Percentiles rank a stretch among this genome's conserved stretches.
These are phyloP conservation scores for Oncopeltus fasciatus DNA, from an alignment of 1,140 invertebrate species.

Conservation along the genomic window DNA sequence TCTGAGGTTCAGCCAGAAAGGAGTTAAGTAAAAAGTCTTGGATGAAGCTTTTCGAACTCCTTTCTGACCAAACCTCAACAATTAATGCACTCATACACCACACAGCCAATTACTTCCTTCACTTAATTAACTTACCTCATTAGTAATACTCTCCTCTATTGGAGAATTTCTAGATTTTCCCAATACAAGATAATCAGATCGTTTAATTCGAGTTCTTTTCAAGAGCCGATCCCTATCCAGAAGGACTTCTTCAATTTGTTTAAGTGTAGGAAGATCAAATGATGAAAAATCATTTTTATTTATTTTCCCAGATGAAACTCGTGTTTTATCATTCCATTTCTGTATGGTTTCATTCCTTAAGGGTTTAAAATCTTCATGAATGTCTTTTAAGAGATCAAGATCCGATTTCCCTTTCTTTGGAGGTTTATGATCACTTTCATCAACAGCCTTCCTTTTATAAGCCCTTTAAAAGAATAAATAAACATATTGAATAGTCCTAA, in stretches of 20 bases:
- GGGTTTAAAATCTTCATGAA: slow-evolving; percentile 50
- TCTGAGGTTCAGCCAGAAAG: too few species aligned
- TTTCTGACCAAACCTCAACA: too few species aligned
- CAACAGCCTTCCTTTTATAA: slow-evolving; percentile 32
- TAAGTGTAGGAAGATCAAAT: slow-evolving; percentile 59
- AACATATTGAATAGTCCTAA: slow-evolving; percentile 27
- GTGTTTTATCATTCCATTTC: slow-evolving; percentile 87
- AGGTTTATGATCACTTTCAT: slow-evolving; percentile 25
- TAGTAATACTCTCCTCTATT: too few species aligned
- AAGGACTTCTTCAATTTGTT: slow-evolving; percentile 76
- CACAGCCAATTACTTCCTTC: too few species aligned
- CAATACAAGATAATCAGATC: slow-evolving; percentile 57
- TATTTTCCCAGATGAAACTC: slow-evolving; percentile 43
- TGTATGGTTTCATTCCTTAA: slow-evolving; percentile 66
- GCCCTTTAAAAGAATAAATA: slow-evolving; percentile 28
- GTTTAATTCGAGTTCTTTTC: slow-evolving; percentile 63
- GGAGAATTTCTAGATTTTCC: slow-evolving; percentile 42
- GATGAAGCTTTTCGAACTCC: too few species aligned
- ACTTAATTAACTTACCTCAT: background rate
- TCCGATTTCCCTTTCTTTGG: slow-evolving; percentile 37
- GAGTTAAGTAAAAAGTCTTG: too few species aligned
- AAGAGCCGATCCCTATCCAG: slow-evolving; percentile 60
- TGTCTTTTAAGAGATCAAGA: slow-evolving; percentile 43
- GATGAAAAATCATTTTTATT: slow-evolving; percentile 44
- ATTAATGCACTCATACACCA: too few species aligned